Evolutionary conservation across 1,140 invertebrate genomes (phyloP).

Genomic region (Sitodiplosis mosellana): DNA sequence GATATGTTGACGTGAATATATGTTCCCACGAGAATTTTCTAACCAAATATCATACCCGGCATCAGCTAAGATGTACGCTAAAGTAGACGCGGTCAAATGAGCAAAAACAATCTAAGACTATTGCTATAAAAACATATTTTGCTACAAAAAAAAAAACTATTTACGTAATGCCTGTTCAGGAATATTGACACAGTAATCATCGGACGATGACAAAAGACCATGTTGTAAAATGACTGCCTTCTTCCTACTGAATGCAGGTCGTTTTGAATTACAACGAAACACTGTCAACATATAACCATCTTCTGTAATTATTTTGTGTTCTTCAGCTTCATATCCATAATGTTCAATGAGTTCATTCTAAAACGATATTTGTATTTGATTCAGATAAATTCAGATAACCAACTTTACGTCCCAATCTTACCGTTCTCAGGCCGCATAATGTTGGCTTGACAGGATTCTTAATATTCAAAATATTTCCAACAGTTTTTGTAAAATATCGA

Average conservation of each 20-base stretch:
- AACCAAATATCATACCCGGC: constrained; percentile 57
- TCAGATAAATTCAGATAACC: neutral
- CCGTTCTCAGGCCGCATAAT: neutral
- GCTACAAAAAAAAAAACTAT: constrained; percentile 27
- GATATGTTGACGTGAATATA: constrained; percentile 42
- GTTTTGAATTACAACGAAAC: constrained; percentile 11
- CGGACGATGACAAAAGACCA: constrained; percentile 30
- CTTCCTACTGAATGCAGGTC: no score
- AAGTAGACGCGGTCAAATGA: constrained; percentile 33
- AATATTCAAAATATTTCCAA: no score
- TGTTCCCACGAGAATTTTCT: constrained; percentile 49
- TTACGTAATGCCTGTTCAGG: constrained; percentile 41
- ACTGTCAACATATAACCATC: constrained; percentile 28
- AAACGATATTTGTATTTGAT: neutral
- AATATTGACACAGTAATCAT: constrained; percentile 29
- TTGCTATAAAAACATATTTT: constrained; percentile 43
- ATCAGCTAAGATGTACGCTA: constrained; percentile 38
- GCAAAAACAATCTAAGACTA: constrained; percentile 34
- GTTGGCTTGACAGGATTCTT: neutral
- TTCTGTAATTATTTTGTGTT: constrained; percentile 20
- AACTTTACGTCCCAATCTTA: neutral
- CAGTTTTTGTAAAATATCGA: no score
- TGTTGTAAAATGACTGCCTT: constrained; percentile 35
- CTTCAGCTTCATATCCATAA: constrained; percentile 32
- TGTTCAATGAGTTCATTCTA: neutral